Conservation (phyloP, 2,113 vertebrate species). For the Equus przewalskii region DNA sequence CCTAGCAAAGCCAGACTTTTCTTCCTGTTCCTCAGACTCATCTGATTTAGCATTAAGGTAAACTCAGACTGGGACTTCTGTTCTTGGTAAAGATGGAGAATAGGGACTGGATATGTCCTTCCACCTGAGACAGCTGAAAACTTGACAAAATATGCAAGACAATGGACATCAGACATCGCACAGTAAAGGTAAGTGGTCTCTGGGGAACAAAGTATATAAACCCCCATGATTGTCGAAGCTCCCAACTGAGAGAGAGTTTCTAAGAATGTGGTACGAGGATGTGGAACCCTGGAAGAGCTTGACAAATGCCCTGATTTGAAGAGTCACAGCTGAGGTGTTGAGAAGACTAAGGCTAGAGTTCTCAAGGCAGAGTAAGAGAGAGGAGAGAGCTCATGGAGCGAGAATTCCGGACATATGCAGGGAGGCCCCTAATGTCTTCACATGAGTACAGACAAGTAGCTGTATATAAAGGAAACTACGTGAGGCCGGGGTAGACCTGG, state of each 20-base stretch:
- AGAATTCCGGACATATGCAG: not conserved
- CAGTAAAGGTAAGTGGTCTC: not conserved
- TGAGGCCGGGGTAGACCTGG: not conserved
- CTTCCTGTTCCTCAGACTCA: not conserved
- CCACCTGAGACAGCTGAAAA: not conserved
- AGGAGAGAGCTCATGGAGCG: not conserved
- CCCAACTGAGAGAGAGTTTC: not conserved
- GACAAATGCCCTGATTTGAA: not conserved
- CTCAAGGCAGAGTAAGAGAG: not conserved
- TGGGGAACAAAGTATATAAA: not conserved
- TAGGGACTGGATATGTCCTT: not conserved
- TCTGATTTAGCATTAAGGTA: not conserved
- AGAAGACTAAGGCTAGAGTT: not conserved
- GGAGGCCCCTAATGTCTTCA: not conserved
- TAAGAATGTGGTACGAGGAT: rapidly evolving
- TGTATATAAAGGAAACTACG: not conserved
- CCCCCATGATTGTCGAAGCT: not conserved
- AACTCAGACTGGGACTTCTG: not conserved
- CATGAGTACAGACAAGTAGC: too few relatives aligned
- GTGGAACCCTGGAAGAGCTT: not conserved
- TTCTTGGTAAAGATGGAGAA: not conserved
- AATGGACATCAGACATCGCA: not conserved
- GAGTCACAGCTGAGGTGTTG: not conserved
- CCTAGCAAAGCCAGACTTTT: not conserved
- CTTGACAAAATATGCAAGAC: not conserved